Conservation (phyloP, 2,888 invertebrate species). For the Pseudoips prasinana region DNA sequence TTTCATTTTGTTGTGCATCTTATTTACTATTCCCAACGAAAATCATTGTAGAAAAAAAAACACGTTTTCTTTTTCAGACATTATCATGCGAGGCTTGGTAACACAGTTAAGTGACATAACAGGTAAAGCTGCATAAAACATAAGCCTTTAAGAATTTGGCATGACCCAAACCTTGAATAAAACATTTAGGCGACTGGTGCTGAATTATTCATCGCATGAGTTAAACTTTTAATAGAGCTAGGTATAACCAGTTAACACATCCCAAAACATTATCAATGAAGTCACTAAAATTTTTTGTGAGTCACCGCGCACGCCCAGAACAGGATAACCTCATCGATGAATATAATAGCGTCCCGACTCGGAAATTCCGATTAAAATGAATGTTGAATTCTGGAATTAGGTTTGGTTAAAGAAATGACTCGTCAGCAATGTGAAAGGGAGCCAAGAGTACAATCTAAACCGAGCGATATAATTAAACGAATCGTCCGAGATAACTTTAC, state of each 20-base stretch:
- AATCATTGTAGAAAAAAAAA: too few species aligned
- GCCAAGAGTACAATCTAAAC: conserved; percentile 13
- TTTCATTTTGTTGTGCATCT: too few species aligned
- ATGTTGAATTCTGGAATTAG: conserved; percentile 12
- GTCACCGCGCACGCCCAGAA: conserved; percentile 60
- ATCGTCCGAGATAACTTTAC: background rate
- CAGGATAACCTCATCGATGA: conserved; percentile 55
- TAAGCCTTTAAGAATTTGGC: conserved; percentile 16
- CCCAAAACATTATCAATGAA: conserved; percentile 15
- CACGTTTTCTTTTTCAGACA: too few species aligned
- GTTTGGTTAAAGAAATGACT: conserved; percentile 14
- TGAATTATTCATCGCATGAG: background rate
- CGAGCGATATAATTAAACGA: too few species aligned
- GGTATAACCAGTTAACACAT: background rate
- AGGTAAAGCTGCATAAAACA: conserved; percentile 14
- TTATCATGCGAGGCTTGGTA: too few species aligned
- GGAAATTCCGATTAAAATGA: conserved; percentile 12
- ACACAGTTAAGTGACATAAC: conserved; percentile 15
- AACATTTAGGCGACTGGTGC: too few species aligned
- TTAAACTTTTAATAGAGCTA: background rate
- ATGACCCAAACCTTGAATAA: conserved; percentile 17
- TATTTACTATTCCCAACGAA: too few species aligned
- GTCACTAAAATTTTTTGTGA: conserved; percentile 29
- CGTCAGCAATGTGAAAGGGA: conserved; percentile 47
- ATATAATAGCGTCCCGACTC: conserved; percentile 26